Conservation (phyloP, 1,140 invertebrate genomes). For the Copidosoma floridanum region DNA sequence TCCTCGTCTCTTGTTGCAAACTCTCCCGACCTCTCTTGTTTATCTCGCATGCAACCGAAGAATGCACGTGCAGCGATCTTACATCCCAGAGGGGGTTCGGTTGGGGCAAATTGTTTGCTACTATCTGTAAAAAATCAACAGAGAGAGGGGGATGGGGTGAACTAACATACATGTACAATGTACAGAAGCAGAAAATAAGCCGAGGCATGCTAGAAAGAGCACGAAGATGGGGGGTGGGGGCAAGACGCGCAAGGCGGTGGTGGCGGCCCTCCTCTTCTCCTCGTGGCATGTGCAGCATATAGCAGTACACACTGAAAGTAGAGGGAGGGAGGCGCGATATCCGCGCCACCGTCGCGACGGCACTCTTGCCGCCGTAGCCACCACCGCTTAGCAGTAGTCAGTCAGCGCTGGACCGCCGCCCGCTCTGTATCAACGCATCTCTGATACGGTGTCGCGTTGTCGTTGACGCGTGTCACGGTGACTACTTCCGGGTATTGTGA, state of each 20-base stretch:
- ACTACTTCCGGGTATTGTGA: conserved; percentile 9
- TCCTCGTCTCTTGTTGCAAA: conserved; percentile 13
- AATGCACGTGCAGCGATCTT: too few species aligned
- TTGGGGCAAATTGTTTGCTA: too few species aligned
- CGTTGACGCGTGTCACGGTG: too few species aligned
- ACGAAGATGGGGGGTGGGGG: background rate
- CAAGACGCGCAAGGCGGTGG: conserved; percentile 1
- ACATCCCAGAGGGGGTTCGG: too few species aligned
- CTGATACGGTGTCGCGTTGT: background rate
- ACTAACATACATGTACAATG: too few species aligned
- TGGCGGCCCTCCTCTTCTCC: background rate
- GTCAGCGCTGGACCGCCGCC: conserved; percentile 59
- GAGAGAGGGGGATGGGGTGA: too few species aligned
- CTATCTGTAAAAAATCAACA: too few species aligned
- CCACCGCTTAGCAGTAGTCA: conserved; percentile 51
- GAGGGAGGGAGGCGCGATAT: background rate
- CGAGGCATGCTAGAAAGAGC: too few species aligned
- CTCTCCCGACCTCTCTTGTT: background rate
- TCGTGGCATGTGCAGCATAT: background rate
- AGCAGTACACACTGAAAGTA: background rate
- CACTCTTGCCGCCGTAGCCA: conserved; percentile 10
- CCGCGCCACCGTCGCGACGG: background rate
- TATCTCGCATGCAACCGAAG: background rate
- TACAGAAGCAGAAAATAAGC: too few species aligned
- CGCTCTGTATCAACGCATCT: conserved; percentile 37